Base-by-base conservation (phyloP, 2,113 vertebrate species). In the Scytalopus superciliaris region DNA sequence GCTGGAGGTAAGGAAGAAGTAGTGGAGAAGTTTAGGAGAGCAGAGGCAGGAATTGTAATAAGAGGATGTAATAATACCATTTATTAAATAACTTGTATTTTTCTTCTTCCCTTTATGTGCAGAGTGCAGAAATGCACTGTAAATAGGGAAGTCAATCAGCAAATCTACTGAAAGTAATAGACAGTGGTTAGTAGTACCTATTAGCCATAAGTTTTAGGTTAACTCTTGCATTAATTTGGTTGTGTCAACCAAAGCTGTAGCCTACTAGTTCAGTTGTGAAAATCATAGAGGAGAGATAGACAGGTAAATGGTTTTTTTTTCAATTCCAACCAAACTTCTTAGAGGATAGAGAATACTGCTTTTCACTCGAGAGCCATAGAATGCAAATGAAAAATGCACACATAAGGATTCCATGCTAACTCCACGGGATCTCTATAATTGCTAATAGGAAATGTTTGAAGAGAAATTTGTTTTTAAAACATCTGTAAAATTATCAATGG, bases 121-220 rank as follows among this genome's bases (percentile, higher is more conserved):
- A 22, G 70, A 63, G 44, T 64, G 19, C 13, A 52, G 37, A 79
- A 59, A 44, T 39, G 10, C 31, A 55, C 45, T 66, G 56, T 55
- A 78, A 78, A 87, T 12, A 60, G 7, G 3, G 24, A 49, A 70
- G 15, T 15, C 35, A 78, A 45, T 28, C 4, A 67, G 37, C 22
- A 82, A 44, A 64, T 17, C 7, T 6, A 45, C 2, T 66, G 40
- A 40, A 70, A 90, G 35, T 25, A 59, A 24, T 6, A 11, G n/a
- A 35, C 33, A 59, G 37, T 28, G 33, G 21, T 62, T 45, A 67
- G 18, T 24, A 56, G 28, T 49, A 64, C 23, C 15, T 49, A 23
- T 30, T 18, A 42, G 42, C 8, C 0, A 0, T 30, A 31, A 8
- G 31, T 68, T 56, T 66, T n/a, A 60, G 21, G 24, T 27, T 52